Evolutionary conservation across 2,797 vertebrate species (phyloP).

Genomic region (Crocidura indochinensis): DNA sequence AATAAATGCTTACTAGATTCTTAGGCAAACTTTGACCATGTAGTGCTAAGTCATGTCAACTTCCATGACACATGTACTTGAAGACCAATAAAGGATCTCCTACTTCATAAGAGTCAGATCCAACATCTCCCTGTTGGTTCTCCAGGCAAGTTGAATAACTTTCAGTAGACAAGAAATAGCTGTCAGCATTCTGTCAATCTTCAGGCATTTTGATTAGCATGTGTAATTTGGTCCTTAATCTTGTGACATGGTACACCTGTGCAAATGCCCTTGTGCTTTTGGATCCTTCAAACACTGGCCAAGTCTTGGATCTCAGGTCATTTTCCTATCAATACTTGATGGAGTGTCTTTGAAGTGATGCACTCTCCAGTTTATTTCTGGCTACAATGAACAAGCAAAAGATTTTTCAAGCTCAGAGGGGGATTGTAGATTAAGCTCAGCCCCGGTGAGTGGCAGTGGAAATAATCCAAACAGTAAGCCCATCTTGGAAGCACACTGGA

Average conservation of each 20-base stretch:
- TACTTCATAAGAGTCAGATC: conserved; percentile 78
- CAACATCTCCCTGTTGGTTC: conserved; percentile 63
- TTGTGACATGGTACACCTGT: conserved; percentile 42
- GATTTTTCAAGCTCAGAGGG: conserved; percentile 47
- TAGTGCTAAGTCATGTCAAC: conserved; percentile 84
- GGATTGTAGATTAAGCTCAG: conserved; percentile 37
- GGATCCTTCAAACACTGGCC: conserved; percentile 42
- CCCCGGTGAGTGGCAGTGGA: conserved; percentile 59
- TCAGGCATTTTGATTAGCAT: conserved; percentile 70
- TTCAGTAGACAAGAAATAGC: conserved; percentile 52
- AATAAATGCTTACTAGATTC: conserved; percentile 81
- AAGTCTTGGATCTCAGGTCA: conserved; percentile 30
- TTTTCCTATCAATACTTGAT: conserved; percentile 52
- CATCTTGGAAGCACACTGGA: conserved; percentile 58
- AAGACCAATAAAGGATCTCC: conserved; percentile 75
- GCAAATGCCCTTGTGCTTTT: neutral
- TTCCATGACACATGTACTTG: conserved; percentile 76
- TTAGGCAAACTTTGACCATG: conserved; percentile 77
- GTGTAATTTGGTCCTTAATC: conserved; percentile 54
- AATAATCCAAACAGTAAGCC: conserved; percentile 45
- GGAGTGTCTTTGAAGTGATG: conserved; percentile 60
- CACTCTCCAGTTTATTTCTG: conserved; percentile 46
- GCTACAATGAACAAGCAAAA: neutral
- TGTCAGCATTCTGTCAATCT: conserved; percentile 58
- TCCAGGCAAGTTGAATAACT: conserved; percentile 67